These are phyloP conservation scores for Anarrhichthys ocellatus DNA, from an alignment of 2,113 vertebrate species.

Conservation along the genomic window DNA sequence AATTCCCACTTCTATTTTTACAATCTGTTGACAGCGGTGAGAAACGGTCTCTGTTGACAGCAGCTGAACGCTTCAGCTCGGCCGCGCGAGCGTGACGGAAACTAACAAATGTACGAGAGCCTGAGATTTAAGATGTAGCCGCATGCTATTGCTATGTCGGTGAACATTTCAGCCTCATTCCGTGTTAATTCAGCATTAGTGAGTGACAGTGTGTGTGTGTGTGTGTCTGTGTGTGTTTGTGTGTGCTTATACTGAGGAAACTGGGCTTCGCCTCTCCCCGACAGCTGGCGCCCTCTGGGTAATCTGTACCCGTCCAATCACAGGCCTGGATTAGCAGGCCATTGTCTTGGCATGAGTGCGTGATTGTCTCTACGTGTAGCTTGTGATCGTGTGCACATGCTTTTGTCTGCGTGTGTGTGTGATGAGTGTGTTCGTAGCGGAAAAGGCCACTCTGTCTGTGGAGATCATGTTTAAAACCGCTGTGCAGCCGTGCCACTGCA, in stretches of 20 bases:
- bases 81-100: neutral
- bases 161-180: constrained; percentile 15
- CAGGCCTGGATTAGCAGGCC: constrained; percentile 76
- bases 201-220: constrained; percentile 21
- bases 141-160: neutral
- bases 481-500: constrained; percentile 50
- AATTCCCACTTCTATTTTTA: constrained; percentile 63
- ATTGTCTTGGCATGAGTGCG: constrained; percentile 77
- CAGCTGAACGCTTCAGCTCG: neutral
- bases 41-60: constrained; percentile 36
- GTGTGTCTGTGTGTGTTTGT: constrained; percentile 28
- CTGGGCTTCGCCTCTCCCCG: constrained; percentile 72
- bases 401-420: constrained; percentile 2
- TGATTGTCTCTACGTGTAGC: constrained; percentile 37
- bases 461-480: constrained; percentile 40
- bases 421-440: constrained; percentile 23
- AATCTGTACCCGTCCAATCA: constrained; percentile 79
- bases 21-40: constrained; percentile 45
- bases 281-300: constrained; percentile 83
- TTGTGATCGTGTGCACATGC: constrained; percentile 16
- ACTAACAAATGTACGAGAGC: constrained; percentile 11
- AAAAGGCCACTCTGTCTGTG: constrained; percentile 64
- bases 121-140: neutral
- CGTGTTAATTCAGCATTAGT: constrained; percentile 27
- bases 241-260: constrained; percentile 61